Base-by-base conservation (phyloP, 2,797 vertebrate species). In the Rhinichthys osculus region DNA sequence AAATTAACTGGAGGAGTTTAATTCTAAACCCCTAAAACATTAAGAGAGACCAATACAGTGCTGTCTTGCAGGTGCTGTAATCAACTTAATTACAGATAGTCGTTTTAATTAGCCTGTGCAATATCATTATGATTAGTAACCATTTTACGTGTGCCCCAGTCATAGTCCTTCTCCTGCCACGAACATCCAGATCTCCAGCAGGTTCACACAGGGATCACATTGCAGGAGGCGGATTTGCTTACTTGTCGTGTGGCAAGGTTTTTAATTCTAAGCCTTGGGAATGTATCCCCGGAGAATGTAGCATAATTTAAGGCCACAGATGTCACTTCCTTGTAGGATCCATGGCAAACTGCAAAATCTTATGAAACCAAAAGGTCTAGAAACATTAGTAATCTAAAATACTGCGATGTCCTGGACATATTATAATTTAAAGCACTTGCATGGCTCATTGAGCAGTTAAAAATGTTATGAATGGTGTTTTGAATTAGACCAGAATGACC, bases 201-300 rank as follows among this genome's bases (percentile, higher is more conserved):
- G 84, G 76, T 90, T 90, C 88, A 88, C 89, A 89, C 85, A 90
- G 57, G 33, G 86, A 89, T 89, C 83, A 79, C 69, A 27, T 90
- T 87, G 86, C 88, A 88, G 62, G 85, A 79, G 33, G 73, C 21
- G 79, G 76, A 76, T 87, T 87, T 77, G 21, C 72, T 89, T 85
- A 78, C 70, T 74, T 47, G 84, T 87, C 86, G 87, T 89, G 81
- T 88, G 88, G 88, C 86, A 71, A 76, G 85, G 85, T 89, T 85
- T 85, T 85, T 88, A 88, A 87, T 88, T 86, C 82, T 85, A 88
- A 88, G 82, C 86, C 82, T 80, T 67, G 76, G 81, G 80, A 89
- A 86, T 83, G 84, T 71, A 57, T 86, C 89, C 85, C 88, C 35
- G n/a, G 69, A 82, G 77, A 85, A 88, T 66, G 44, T 50, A 74